Percentiles rank a stretch among this genome's conserved stretches.
Evolutionary conservation across 2,888 invertebrate genomes (phyloP).

Genomic region (Cheilosia variabilis): DNA sequence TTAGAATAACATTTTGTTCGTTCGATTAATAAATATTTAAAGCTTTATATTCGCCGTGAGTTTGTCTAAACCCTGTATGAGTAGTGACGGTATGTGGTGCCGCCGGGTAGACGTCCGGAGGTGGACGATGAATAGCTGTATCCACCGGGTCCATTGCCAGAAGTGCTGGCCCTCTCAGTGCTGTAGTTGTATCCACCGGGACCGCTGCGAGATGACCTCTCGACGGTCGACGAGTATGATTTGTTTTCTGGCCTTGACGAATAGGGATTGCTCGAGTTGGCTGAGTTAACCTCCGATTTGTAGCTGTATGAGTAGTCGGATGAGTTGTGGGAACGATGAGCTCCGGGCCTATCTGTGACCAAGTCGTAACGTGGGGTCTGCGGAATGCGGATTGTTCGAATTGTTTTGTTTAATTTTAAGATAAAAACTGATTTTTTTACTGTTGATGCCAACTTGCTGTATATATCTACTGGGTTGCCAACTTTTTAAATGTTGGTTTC

Average conservation of each 20-base stretch:
- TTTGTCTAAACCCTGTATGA: constrained; percentile 91
- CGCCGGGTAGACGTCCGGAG: constrained; percentile 92
- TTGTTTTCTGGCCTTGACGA: constrained; percentile 86
- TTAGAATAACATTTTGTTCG: constrained; percentile 37
- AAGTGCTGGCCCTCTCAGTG: constrained; percentile 89
- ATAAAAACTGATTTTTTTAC: constrained; percentile 54
- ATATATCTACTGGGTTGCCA: constrained; percentile 24
- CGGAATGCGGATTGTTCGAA: constrained; percentile 83
- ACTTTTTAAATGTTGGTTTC: neutral
- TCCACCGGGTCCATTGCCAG: constrained; percentile 91
- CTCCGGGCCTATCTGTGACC: constrained; percentile 90
- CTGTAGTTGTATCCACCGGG: constrained; percentile 91
- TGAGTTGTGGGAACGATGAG: constrained; percentile 88
- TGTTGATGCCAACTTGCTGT: constrained; percentile 76
- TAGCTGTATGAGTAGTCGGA: constrained; percentile 94
- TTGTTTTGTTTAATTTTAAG: constrained; percentile 33
- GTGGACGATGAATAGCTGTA: constrained; percentile 92
- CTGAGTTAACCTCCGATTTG: constrained; percentile 86
- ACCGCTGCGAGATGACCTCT: constrained; percentile 88
- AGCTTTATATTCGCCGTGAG: too few species aligned
- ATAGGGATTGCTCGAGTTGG: constrained; percentile 85
- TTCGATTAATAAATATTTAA: constrained; percentile 42
- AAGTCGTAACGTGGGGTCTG: constrained; percentile 95
- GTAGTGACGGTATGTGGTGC: constrained; percentile 92
- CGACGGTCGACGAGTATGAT: constrained; percentile 88